Evolutionary conservation across 2,113 vertebrate species (phyloP), one percentile per base, ranked within the genome.

Genomic region (Tricholaema leucomelas): DNA sequence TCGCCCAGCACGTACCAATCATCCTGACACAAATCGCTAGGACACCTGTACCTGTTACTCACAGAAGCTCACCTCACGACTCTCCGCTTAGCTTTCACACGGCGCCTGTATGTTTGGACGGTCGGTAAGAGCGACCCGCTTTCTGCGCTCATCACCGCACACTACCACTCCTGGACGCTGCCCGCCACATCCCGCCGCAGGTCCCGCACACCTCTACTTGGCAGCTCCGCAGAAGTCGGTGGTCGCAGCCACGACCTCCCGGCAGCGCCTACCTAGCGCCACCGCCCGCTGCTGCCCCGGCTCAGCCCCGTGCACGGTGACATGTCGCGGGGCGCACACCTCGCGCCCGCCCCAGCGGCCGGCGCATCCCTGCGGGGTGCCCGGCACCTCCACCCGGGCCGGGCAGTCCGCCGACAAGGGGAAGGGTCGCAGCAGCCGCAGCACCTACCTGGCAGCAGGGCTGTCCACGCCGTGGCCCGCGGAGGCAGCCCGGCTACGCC

Each of bases 11-110:
- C 24, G 36, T 0, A 10, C 20, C 38, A 4, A 3, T 6, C 67
- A 6, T n/a, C 40, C 40, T 3, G 58, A 3, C 72, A 5, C 19
- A 1, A 4, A 0, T 0, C 36, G 2, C 3, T 0, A 23, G n/a
- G 59, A 65, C 95, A 90, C 93, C 95, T 88, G 89, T 2, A 23
- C 74, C 61, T 42, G 0, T 3, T 2, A 1, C 61, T 13, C 19
- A 4, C 84, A 2, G 7, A 2, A 13, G 24, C 25, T 10, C 60
- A 4, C 52, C 56, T 2, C 70, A 2, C n/a, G 8, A 24, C 30
- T 23, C 9, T 1, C 19, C 42, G 0, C 52, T 19, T 2, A 2
- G 0, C 1, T 10, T 24, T 10, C 54, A 0, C 64, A 2, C 23
- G 15, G 21, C 16, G 17, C 64, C 65, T 1, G 52, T 80, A 31